Evolutionary conservation across 2,113 vertebrate species (phyloP).

Genomic region (Agapornis roseicollis): DNA sequence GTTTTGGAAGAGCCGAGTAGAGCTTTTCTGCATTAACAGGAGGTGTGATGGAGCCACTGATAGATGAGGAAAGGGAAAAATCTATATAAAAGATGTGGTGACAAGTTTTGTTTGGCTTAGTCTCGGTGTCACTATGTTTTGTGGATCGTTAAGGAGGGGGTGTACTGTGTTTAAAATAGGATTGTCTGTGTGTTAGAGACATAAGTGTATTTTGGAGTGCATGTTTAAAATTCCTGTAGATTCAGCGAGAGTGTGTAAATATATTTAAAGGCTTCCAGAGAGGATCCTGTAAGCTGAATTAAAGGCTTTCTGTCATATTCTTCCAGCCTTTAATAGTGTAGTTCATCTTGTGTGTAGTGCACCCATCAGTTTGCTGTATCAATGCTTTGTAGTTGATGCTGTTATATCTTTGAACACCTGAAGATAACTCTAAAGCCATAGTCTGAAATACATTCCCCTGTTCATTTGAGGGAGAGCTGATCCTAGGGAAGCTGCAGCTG

Average conservation of each 20-base stretch:
- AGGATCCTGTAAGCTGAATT: neutral
- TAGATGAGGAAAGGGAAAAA: neutral
- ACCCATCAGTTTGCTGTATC: neutral
- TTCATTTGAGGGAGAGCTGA: neutral
- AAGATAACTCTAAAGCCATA: neutral
- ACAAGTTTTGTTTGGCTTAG: neutral
- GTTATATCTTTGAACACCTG: neutral
- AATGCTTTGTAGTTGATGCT: neutral
- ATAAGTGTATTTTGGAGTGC: neutral
- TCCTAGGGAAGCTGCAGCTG: neutral
- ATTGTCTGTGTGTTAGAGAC: neutral
- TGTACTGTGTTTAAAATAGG: neutral
- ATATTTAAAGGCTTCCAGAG: neutral
- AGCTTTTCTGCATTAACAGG: constrained; percentile 12
- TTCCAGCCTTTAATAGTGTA: neutral
- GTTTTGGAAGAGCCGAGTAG: neutral
- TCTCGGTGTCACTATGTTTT: neutral
- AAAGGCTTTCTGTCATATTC: neutral
- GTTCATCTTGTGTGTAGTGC: neutral
- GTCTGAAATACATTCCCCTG: neutral
- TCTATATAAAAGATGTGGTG: neutral
- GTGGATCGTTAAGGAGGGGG: neutral
- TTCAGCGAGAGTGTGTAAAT: neutral
- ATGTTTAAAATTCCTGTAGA: neutral
- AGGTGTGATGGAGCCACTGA: neutral